Evolutionary conservation across 64 coral and sea anemone genomes (phyloP), one percentile per base, ranked within the genome.

Genomic region (Astreopora myriophthalma): DNA sequence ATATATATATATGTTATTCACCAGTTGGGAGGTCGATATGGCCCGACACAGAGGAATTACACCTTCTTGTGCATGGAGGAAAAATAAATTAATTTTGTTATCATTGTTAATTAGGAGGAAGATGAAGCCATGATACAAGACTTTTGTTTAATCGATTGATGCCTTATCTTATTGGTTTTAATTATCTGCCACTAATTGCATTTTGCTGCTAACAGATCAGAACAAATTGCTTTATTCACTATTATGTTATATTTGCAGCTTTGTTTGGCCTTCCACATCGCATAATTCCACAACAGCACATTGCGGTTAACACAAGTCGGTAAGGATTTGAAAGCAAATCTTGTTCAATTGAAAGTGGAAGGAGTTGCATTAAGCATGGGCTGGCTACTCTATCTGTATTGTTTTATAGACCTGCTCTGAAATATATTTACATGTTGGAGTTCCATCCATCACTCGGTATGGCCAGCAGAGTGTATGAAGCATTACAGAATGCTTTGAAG

Each of bases 391-490:
- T 89, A 11, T 61, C 9, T 63, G 46, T 14, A 1, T 30, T 86
- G 57, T 17, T 13, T 34, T 24, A 49, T 70, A 98, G 96, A 16
- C 96, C 96, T n/a, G 94, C 90, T 24, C 81, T 98, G 19, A 92
- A 93, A 44, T 98, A 95, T 34, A 85, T 98, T 25, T 98, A 95
- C 83, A 95, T 98, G 94, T 68, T 98, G 20, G 96, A 98, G 74
- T 98, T 98, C n/a, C 96, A 98, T 42, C 96, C 96, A 4, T 98
- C 96, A 6, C 93, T 98, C 7, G 87, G 94, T 29, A 57, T 98
- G 13, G 90, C 93, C 5, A 86, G 79, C 78, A 71, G 79, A n/a
- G 60, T 98, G 39, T 69, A 89, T 7, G 80, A 95, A 71, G 74
- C 90, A 14, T 34, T 98, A 39, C 86, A 91, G 1, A 88, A 95